Conservation (phyloP, 1,140 invertebrate species). For the Heterodera carotae region DNA sequence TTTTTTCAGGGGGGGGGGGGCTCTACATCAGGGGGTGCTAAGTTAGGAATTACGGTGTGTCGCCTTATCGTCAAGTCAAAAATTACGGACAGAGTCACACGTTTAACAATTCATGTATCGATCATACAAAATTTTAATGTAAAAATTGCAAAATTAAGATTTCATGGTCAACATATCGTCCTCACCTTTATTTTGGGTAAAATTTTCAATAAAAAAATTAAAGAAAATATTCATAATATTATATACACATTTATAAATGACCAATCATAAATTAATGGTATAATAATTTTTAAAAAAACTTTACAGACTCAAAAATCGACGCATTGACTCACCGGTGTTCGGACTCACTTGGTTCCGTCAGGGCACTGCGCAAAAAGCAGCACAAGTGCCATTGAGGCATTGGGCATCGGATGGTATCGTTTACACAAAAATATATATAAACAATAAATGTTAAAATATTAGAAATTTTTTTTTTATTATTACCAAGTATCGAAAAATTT, state of each 20-base stretch:
- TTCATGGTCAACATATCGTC: slow-evolving; percentile 86
- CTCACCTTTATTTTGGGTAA: slow-evolving; percentile 75
- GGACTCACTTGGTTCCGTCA: slow-evolving; percentile 92
- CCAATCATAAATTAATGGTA: neutral
- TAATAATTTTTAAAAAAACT: neutral
- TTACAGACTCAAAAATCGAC: slow-evolving; percentile 76
- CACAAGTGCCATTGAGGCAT: slow-evolving; percentile 69
- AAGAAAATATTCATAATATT: too few relatives aligned
- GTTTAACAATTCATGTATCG: too few relatives aligned
- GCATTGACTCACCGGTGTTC: slow-evolving; percentile 81
- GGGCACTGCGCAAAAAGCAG: slow-evolving; percentile 70
- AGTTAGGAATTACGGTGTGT: too few relatives aligned
- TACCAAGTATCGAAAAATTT: slow-evolving; percentile 78
- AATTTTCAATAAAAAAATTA: too few relatives aligned
- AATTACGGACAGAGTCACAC: neutral
- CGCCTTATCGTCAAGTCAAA: neutral
- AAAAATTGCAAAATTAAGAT: slow-evolving; percentile 24
- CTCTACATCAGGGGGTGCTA: too few relatives aligned
- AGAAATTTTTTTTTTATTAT: slow-evolving; percentile 24
- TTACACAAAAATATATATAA: too few relatives aligned
- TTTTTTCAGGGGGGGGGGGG: too few relatives aligned
- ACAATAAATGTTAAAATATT: too few relatives aligned
- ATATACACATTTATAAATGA: too few relatives aligned
- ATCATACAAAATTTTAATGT: too few relatives aligned
- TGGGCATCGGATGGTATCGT: slow-evolving; percentile 81